These are phyloP conservation scores for Cossypha dichroa DNA, from an alignment of 2,797 vertebrate species.

Conservation along the genomic window DNA sequence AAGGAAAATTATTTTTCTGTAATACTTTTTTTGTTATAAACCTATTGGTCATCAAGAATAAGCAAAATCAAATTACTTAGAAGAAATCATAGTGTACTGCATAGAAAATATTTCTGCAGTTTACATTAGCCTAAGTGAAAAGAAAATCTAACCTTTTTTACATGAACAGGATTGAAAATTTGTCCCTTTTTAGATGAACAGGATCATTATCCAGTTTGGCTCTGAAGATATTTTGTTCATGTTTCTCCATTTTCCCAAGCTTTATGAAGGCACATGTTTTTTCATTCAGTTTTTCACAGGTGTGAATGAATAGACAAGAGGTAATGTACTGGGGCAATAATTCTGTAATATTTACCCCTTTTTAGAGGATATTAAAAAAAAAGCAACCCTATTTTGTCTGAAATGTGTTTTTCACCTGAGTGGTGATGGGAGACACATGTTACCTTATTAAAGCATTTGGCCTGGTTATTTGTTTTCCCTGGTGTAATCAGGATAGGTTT, in stretches of 20 bases:
- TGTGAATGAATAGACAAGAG: not conserved
- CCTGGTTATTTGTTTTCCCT: not conserved
- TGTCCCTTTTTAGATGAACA: not conserved
- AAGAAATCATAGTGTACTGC: not conserved
- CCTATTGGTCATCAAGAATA: not conserved
- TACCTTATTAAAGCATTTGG: not conserved
- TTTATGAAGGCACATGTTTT: not conserved
- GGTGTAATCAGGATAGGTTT: not conserved
- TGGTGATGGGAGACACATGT: not conserved
- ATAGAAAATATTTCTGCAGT: not conserved
- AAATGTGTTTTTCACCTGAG: not conserved
- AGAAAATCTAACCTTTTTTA: not conserved
- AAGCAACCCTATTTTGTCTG: not conserved
- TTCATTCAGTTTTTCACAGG: not conserved
- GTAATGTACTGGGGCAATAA: not conserved
- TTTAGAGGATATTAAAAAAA: not conserved
- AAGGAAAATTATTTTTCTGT: not conserved
- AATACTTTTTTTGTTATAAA: not conserved
- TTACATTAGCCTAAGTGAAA: not conserved
- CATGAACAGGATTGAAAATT: not conserved
- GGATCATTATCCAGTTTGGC: not conserved
- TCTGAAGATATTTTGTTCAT: not conserved
- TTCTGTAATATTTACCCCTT: not conserved
- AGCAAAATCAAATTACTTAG: not conserved
- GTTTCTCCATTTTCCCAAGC: not conserved